A percentile compares a stretch with the other conserved stretches of the same genome.
phyloP scores from a whole-genome alignment of 2,113 vertebrate genomes.

The Sarotherodon lohbergeri region DNA sequence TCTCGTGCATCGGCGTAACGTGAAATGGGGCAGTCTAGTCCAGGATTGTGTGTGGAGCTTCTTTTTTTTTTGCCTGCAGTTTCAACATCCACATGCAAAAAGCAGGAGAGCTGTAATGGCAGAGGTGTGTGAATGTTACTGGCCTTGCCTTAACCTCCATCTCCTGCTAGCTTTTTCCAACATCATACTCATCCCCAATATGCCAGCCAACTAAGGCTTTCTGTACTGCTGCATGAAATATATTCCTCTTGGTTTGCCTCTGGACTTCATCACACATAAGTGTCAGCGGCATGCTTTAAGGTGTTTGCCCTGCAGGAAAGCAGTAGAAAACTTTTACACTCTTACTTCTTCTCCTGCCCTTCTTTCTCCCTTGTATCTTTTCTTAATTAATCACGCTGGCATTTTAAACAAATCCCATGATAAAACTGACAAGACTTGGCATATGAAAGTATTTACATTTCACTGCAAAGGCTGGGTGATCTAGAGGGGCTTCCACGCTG shows the following conservation, averaged over 20 bases:
- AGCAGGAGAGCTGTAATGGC: not conserved
- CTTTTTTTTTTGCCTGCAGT: not conserved
- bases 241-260: conserved; percentile 7
- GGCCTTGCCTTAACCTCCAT: not conserved
- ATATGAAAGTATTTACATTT: not conserved
- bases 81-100: not conserved
- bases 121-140: not conserved
- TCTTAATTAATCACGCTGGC: not conserved
- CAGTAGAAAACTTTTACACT: not conserved
- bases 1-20: not conserved
- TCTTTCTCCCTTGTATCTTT: not conserved
- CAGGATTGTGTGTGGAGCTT: not conserved
- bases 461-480: not conserved
- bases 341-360: not conserved
- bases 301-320: not conserved
- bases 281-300: not conserved
- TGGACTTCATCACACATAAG: not conserved
- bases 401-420: not conserved
- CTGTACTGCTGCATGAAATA: not conserved
- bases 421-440: not conserved
- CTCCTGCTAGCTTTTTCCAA: not conserved
- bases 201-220: not conserved
- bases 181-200: not conserved
- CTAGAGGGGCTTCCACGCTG: not conserved
- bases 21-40: not conserved